Evolutionary conservation across 1,140 invertebrate genomes (phyloP).

Genomic region (Eufriesea mexicana): DNA sequence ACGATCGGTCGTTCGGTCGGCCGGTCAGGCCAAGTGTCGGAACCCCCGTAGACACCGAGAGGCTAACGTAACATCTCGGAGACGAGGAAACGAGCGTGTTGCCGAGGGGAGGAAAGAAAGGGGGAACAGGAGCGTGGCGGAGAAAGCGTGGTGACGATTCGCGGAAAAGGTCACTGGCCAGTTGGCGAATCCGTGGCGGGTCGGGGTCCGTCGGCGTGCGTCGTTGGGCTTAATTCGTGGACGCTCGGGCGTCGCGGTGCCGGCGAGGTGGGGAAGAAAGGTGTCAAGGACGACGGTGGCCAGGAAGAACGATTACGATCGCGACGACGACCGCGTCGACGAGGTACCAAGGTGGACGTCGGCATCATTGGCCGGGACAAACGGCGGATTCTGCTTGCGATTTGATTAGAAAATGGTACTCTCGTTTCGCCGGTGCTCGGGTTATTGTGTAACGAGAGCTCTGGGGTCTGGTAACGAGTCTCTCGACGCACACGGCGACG

Average conservation of each 20-base stretch:
- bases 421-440: slow-evolving; percentile 7
- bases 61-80: background rate
- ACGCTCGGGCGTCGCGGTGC: background rate
- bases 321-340: too few relatives aligned
- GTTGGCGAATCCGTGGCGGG: slow-evolving; percentile 43
- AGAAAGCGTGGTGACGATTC: slow-evolving; percentile 27
- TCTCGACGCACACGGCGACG: slow-evolving; percentile 11
- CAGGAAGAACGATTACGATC: slow-evolving; percentile 14
- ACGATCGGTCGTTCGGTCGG: background rate
- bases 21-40: background rate
- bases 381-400: slow-evolving; percentile 34
- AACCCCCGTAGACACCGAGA: background rate
- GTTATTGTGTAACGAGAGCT: slow-evolving; percentile 55
- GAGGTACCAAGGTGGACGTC: too few relatives aligned
- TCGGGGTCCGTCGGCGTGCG: slow-evolving; percentile 1
- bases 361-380: background rate
- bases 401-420: slow-evolving; percentile 65
- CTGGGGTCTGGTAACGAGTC: slow-evolving; percentile 42
- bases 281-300: slow-evolving; percentile 75
- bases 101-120: background rate
- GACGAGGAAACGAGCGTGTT: too few relatives aligned
- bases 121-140: background rate
- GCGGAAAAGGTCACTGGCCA: slow-evolving; percentile 56
- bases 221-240: slow-evolving; percentile 46
- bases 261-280: slow-evolving; percentile 52